Evolutionary conservation across 2,888 invertebrate genomes (phyloP), one percentile per base, ranked within the genome.

Genomic region (Smittia sp.): DNA sequence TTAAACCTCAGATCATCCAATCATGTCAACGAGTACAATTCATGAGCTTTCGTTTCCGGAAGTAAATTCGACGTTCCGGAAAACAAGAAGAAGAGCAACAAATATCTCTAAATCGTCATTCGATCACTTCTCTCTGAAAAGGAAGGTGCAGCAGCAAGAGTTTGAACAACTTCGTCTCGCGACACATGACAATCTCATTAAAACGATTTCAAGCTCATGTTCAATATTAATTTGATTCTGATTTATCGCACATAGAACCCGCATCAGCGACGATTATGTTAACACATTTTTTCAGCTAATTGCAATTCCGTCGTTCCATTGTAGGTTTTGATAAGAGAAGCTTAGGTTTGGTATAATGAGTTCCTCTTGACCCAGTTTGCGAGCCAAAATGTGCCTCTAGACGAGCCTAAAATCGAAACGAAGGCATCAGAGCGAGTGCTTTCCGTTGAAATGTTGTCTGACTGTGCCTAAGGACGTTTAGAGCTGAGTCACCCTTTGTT

Each of bases 321-420:
- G 52, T 69, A 27, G 13, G 25, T 39, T 41, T 39, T 20, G 72
- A 58, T 72, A 72, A 72, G 11, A 69, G 1, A 58, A 38, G 18
- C n/a, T 62, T 18, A 9, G 18, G 18, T 63, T 13, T 63, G 24
- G 63, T 63, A 72, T 72, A 62, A 38, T 72, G 27, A 62, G 58
- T 72, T 72, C 72, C 39, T 62, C 72, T 72, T 72, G 72, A 72
- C 72, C 32, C 24, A 72, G 25, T 72, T 72, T 72, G 27, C 46
- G 22, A 22, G 7, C 15, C 58, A 20, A 58, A 54, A 11, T 46
- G 13, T n/a, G 13, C 11, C 15, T 46, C 15, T 46, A 13, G 46
- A 46, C 46, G n/a, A 46, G 46, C 46, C 46, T n/a, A 46, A 46
- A 46, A n/a, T 11, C n/a, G n/a, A 15, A 46, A 46, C 15, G n/a